Base-by-base conservation (phyloP, 2,888 invertebrate genomes). In the Melipona beecheii region DNA sequence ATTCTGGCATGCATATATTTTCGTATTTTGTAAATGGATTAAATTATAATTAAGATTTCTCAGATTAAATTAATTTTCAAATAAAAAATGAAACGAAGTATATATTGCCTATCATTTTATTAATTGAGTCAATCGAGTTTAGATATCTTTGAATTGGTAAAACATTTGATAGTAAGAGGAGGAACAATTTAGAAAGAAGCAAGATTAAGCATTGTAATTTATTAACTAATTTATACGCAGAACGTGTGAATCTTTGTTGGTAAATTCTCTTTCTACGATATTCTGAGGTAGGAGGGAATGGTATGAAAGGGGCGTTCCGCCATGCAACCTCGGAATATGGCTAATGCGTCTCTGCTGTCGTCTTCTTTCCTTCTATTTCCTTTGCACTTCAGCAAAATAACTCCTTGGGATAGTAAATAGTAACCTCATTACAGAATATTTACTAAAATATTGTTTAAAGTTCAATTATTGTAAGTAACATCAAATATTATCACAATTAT, bases 281-380 rank as follows among this genome's bases (percentile, higher is more conserved):
- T 85, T 87, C 86, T 83, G 83, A 60, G 86, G 82, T 43, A 86
- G 88, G 84, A 87, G 83, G 81, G 84, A 87, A 89, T 81, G 87
- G 87, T 70, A 88, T 78, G 89, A 82, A 69, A 93, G 93, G 94
- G 94, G 94, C 93, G 94, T 94, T 94, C 92, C 94, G 94, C 94
- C 92, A 92, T 94, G 94, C 94, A 94, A 93, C 91, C 94, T 91
- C 91, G 94, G 93, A 94, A 94, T 94, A 94, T 91, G 91, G 90
- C 90, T 90, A 86, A 86, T 88, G 89, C 75, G 83, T 80, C 76
- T 83, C 71, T 77, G 76, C 65, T 73, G 81, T 69, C 84, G 74
- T 78, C 56, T 73, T 54, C 49, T 78, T 86, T 74, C 74, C 73
- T 77, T 78, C 81, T 78, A 73, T 82, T 84, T 52, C 43, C 50